phyloP scores from a whole-genome alignment of 1,140 invertebrate genomes.

The Drosophila asahinai region DNA sequence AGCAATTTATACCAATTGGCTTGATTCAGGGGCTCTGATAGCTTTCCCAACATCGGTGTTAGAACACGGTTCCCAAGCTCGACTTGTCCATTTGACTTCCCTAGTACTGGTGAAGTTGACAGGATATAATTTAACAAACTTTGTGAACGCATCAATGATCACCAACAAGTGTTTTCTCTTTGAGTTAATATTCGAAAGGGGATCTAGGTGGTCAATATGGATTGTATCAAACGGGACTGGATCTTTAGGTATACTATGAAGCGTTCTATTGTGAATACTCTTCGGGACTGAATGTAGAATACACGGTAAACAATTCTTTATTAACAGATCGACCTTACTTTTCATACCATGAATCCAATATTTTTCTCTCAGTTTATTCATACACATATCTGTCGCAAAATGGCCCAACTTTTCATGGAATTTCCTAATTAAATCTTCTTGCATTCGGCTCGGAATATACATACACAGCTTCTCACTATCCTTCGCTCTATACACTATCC shows the following conservation, averaged over 20 bases:
- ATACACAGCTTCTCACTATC: neutral
- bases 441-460: neutral
- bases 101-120: neutral
- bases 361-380: neutral
- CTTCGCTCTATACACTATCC: neutral
- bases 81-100: constrained; percentile 5
- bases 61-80: constrained; percentile 4
- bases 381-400: neutral
- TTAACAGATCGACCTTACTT: neutral
- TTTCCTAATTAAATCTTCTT: neutral
- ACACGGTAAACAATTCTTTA: neutral
- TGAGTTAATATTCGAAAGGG: neutral
- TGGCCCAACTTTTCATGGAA: neutral
- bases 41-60: neutral
- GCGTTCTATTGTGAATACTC: neutral
- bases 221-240: constrained; percentile 1
- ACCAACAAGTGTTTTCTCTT: neutral
- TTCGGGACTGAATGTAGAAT: neutral
- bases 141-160: neutral
- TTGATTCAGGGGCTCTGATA: too few species aligned
- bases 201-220: neutral
- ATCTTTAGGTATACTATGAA: neutral
- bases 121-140: neutral
- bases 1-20: too few species aligned
- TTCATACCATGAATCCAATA: neutral